Percentiles rank a stretch among this genome's conserved stretches.
Evolutionary conservation across 2,888 invertebrate genomes (phyloP).

Genomic region (Ramazzottius varieornatus): DNA sequence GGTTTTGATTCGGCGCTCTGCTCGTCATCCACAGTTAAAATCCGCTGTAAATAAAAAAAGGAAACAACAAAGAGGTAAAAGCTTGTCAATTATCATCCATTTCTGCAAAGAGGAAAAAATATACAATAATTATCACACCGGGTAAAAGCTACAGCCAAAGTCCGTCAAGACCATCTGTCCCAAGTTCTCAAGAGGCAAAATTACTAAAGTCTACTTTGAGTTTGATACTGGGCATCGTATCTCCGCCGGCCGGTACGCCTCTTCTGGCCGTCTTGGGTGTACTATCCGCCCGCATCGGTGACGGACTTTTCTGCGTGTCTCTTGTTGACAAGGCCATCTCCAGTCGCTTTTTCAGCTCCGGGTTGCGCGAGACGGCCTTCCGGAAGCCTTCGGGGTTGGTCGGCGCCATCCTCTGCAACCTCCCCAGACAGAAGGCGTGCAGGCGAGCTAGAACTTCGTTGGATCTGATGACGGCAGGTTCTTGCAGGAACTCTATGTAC

Average conservation of each 20-base stretch:
- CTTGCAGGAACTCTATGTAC: conserved; percentile 1
- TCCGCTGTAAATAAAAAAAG: too few species aligned
- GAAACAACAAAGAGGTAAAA: too few species aligned
- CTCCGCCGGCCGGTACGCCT: background rate
- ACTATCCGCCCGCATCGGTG: background rate
- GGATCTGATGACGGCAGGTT: background rate
- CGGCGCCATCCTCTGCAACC: conserved; percentile 69
- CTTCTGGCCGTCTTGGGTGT: background rate
- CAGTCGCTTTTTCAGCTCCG: conserved; percentile 48
- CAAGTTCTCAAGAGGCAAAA: background rate
- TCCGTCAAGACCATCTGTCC: too few species aligned
- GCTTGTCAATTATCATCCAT: too few species aligned
- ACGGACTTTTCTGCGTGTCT: background rate
- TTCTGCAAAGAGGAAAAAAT: too few species aligned
- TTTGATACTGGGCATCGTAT: background rate
- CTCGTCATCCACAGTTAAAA: too few species aligned
- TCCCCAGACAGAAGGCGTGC: conserved; percentile 64
- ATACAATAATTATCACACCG: too few species aligned
- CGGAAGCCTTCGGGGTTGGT: conserved; percentile 82
- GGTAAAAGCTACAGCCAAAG: too few species aligned
- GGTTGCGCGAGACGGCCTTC: conserved; percentile 54
- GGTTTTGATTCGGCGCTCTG: too few species aligned
- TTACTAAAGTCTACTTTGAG: background rate
- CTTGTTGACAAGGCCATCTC: conserved; percentile 36
- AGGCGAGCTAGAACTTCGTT: conserved; percentile 21